These are phyloP conservation scores for Morone saxatilis DNA, from an alignment of 2,113 vertebrate genomes.

Conservation along the genomic window DNA sequence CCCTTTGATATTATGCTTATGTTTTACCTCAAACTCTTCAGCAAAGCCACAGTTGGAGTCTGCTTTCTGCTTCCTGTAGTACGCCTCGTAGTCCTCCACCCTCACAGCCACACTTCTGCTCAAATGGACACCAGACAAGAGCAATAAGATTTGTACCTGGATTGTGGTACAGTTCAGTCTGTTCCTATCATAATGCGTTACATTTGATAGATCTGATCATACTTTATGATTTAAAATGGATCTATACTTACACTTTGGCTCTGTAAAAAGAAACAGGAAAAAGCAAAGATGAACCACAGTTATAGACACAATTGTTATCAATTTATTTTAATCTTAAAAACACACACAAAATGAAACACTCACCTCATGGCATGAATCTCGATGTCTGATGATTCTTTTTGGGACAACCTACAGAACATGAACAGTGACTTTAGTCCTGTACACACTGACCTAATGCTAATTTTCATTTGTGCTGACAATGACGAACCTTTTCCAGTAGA, in stretches of 20 bases:
- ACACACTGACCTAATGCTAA: neutral
- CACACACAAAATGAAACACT: neutral
- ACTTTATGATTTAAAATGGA: neutral
- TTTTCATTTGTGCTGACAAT: neutral
- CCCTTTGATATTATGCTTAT: neutral
- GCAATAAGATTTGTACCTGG: neutral
- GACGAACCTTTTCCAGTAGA: conserved; percentile 88
- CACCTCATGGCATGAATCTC: conserved; percentile 80
- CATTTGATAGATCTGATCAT: neutral
- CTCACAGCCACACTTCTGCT: conserved; percentile 84
- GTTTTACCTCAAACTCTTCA: conserved; percentile 94
- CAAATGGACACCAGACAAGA: conserved; percentile 11
- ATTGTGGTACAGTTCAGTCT: neutral
- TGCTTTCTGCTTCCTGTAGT: conserved; percentile 93
- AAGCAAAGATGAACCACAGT: conserved; percentile 18
- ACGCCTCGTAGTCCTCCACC: conserved; percentile 90
- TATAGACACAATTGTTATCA: neutral
- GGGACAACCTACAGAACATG: conserved; percentile 58
- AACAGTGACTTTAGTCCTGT: neutral
- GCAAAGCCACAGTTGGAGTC: conserved; percentile 96
- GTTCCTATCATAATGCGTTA: neutral
- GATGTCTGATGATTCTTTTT: conserved; percentile 74
- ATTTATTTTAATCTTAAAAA: neutral
- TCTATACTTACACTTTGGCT: conserved; percentile 79
- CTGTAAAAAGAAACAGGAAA: conserved; percentile 53